Evolutionary conservation across 2,113 vertebrate genomes (phyloP).

Genomic region (Promerops cafer): DNA sequence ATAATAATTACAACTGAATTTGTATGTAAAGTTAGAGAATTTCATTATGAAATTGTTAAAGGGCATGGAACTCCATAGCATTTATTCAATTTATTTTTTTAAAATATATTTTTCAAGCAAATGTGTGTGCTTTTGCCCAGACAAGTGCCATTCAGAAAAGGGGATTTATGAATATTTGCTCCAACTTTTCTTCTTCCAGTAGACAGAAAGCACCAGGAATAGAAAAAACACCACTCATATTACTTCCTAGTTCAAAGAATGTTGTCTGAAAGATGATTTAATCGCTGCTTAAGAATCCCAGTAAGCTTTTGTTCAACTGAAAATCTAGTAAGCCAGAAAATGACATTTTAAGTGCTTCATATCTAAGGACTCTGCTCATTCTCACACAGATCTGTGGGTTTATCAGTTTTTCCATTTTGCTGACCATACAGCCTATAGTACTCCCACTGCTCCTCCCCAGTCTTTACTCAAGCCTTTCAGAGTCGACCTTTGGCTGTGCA

Average conservation of each 20-base stretch:
- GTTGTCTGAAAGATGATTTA: not conserved
- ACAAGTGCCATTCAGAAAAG: not conserved
- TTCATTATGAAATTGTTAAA: not conserved
- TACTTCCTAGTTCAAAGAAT: not conserved
- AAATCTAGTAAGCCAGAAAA: not conserved
- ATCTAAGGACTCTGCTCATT: not conserved
- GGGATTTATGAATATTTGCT: not conserved
- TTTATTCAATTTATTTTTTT: not conserved
- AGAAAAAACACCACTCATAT: not conserved
- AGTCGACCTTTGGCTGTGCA: not conserved
- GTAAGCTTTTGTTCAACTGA: not conserved
- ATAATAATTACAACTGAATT: not conserved
- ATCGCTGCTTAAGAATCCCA: not conserved
- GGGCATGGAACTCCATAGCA: accelerated
- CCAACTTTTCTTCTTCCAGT: not conserved
- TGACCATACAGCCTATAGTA: not conserved
- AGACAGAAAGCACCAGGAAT: not conserved
- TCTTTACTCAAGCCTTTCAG: not conserved
- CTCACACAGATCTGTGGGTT: not conserved
- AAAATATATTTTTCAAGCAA: not conserved
- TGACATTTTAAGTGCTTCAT: not conserved
- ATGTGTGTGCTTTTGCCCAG: not conserved
- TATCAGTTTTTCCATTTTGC: not conserved
- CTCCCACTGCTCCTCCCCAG: not conserved
- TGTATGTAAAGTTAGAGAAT: not conserved